A percentile compares a stretch with the other conserved stretches of the same genome.
Evolutionary conservation across 2,797 vertebrate species (phyloP).

Genomic region (Anomalospiza imberbis): DNA sequence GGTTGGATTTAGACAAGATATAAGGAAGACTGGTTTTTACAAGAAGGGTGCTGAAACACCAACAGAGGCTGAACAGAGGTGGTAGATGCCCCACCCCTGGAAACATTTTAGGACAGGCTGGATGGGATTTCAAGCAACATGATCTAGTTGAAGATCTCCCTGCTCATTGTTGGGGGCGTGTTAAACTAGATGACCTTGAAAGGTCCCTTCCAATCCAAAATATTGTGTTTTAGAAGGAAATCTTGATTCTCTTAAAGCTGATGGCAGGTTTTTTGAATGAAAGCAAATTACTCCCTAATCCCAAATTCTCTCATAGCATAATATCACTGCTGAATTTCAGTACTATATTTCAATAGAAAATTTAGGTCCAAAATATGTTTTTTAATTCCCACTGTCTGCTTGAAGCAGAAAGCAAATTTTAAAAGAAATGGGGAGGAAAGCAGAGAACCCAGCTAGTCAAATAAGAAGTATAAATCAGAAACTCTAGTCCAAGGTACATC

Average conservation of each 20-base stretch:
- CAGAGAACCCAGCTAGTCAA: not conserved
- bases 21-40: not conserved
- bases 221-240: not conserved
- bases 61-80: not conserved
- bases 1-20: not conserved
- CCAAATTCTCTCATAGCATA: not conserved
- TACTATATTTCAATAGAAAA: not conserved
- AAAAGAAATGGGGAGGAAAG: not conserved
- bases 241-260: not conserved
- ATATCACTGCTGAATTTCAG: not conserved
- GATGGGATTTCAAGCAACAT: not conserved
- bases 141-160: not conserved
- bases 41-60: not conserved
- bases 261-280: not conserved
- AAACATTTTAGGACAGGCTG: not conserved
- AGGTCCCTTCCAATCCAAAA: not conserved
- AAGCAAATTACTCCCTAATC: not conserved
- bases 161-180: fast-evolving
- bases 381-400: not conserved
- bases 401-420: not conserved
- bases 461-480: not conserved
- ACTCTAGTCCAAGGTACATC: not conserved
- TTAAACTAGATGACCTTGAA: not conserved
- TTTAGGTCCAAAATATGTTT: not conserved
- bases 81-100: not conserved